Evolutionary conservation across 1,140 invertebrate species (phyloP).

Genomic region (Araneus ventricosus): DNA sequence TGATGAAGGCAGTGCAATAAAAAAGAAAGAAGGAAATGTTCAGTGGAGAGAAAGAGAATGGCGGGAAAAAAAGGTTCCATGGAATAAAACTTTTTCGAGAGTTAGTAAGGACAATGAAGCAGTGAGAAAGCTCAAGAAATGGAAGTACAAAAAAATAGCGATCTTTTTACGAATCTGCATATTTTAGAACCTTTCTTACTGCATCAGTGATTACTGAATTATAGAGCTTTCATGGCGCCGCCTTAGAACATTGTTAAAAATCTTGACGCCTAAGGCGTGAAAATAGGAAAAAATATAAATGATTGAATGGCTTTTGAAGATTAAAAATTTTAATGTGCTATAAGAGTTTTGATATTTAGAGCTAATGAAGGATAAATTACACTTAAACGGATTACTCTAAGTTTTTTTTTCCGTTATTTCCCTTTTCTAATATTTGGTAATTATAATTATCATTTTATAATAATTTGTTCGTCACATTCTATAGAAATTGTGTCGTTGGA

Average conservation of each 20-base stretch:
- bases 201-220: conserved; percentile 21
- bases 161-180: conserved; percentile 19
- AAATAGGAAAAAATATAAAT: neutral
- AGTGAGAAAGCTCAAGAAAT: neutral
- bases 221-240: neutral
- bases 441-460: too few species aligned
- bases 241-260: neutral
- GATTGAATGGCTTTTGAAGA: neutral
- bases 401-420: neutral
- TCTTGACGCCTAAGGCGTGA: neutral
- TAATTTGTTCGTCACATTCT: too few species aligned
- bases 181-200: neutral
- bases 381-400: neutral
- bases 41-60: neutral
- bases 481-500: too few species aligned
- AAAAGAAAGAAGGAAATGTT: conserved; percentile 14
- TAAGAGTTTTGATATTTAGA: too few species aligned
- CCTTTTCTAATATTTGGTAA: too few species aligned
- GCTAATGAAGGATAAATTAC: neutral
- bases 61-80: neutral
- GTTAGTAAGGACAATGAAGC: conserved; percentile 21
- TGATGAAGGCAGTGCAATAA: conserved; percentile 10
- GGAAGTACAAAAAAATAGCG: neutral
- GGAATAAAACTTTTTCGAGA: conserved; percentile 35
- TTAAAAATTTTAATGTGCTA: neutral